Evolutionary conservation across 2,113 vertebrate species (phyloP), one percentile per base, ranked within the genome.

Genomic region (Raja brachyura): DNA sequence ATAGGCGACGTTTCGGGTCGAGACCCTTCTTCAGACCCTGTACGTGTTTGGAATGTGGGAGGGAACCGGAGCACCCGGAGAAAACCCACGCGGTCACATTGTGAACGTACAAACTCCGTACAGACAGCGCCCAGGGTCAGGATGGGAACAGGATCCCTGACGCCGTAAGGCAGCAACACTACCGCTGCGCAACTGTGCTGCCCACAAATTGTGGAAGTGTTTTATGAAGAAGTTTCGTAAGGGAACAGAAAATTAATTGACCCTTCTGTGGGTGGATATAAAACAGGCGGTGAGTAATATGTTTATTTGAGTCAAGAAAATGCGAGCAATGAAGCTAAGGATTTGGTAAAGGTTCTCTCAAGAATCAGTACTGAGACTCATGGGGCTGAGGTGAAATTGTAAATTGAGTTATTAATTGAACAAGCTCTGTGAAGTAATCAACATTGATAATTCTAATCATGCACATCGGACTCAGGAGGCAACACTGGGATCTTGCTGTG

Each of bases 341-440:
- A 68, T 39, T 68, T 39, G 28, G 14, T 86, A 66, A 39, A 16
- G 28, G 18, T 61, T 7, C 16, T 70, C 86, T n/a, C 63, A 68
- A 22, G 59, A 59, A 14, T 90, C 33, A 68, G 86, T n/a, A 4
- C 66, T 28, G 6, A 90, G 18, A 39, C 28, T 39, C 61, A 68
- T 39, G 31, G 59, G 16, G 33, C 63, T 31, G 0, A 9, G 28
- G 63, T 90, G 13, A 33, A 90, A 39, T 70, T 20, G 86, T 70
- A 33, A 68, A 68, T 39, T 88, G 31, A 61, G 22, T 90, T 39
- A 90, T 68, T 90, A 90, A 90, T 70, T 90, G 86, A 68, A 33
- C 16, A 70, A 33, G 18, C 33, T 18, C 16, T 18, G 16, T 9
- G 61, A 14, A 33, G n/a, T 90, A 68, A 66, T 90, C 86, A 90